Conservation (phyloP, 2,113 vertebrate genomes). For the Larimichthys polyactis region DNA sequence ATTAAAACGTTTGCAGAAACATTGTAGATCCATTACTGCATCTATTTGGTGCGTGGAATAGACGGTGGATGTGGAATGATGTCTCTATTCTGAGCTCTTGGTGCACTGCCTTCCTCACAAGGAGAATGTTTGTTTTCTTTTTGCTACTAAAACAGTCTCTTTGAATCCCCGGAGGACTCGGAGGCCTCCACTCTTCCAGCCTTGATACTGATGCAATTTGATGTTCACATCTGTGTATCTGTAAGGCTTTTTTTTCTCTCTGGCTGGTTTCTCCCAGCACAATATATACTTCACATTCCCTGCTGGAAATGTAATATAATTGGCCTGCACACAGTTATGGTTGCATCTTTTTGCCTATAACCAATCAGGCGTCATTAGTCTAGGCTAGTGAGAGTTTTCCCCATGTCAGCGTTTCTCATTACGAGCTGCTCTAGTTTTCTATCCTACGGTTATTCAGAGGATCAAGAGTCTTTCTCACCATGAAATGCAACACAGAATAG, state of each 20-base stretch:
- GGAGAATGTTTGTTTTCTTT: conserved; percentile 72
- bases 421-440: conserved; percentile 2
- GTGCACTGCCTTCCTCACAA: conserved; percentile 47
- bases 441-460: neutral
- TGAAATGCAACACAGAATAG: conserved; percentile 6
- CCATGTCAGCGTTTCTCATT: neutral
- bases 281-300: conserved; percentile 51
- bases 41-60: neutral
- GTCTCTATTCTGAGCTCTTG: conserved; percentile 63
- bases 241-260: conserved; percentile 52
- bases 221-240: conserved; percentile 76
- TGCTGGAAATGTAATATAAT: conserved; percentile 56
- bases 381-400: conserved; percentile 14
- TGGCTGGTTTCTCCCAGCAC: conserved; percentile 62
- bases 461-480: conserved; percentile 3
- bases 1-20: conserved; percentile 36
- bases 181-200: conserved; percentile 51
- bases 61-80: neutral
- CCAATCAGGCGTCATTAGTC: conserved; percentile 41
- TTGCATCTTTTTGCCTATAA: conserved; percentile 13
- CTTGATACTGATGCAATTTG: conserved; percentile 75
- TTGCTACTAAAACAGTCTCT: conserved; percentile 68
- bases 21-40: neutral
- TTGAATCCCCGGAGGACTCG: conserved; percentile 62
- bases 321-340: conserved; percentile 19